These are phyloP conservation scores for Diplazon laetatorius DNA, from an alignment of 2,888 invertebrate species.

Conservation along the genomic window DNA sequence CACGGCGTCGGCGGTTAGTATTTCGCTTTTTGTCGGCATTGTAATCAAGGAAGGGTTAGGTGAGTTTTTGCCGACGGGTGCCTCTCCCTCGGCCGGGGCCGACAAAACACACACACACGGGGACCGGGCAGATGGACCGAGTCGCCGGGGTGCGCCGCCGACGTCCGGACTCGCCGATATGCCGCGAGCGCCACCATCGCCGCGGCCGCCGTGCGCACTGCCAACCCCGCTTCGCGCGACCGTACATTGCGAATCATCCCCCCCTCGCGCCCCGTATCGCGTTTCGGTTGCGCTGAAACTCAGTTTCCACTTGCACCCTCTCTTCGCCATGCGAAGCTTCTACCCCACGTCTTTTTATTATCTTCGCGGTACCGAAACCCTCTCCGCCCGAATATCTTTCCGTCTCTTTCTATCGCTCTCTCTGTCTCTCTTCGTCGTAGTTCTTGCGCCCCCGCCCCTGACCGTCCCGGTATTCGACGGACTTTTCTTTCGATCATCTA, in stretches of 20 bases:
- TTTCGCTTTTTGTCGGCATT: constrained; percentile 82
- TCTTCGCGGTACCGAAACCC: constrained; percentile 49
- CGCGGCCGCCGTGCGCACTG: not conserved
- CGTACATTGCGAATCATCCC: constrained; percentile 36
- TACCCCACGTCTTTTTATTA: constrained; percentile 22
- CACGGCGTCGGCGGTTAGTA: constrained; percentile 83
- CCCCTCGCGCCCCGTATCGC: too few species aligned
- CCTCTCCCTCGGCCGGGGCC: constrained; percentile 70
- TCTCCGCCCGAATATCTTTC: constrained; percentile 48
- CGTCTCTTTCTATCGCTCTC: constrained; percentile 29
- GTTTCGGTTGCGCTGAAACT: too few species aligned
- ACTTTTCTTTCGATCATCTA: constrained; percentile 62
- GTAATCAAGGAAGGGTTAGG: constrained; percentile 83
- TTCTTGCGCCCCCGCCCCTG: constrained; percentile 33
- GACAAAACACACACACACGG: constrained; percentile 80
- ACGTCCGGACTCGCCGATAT: constrained; percentile 60
- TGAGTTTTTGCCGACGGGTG: constrained; percentile 79
- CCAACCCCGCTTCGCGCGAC: constrained; percentile 4
- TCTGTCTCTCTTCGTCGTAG: not conserved
- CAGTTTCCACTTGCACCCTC: constrained; percentile 27
- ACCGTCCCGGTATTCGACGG: constrained; percentile 34
- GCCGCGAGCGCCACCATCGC: constrained; percentile 48
- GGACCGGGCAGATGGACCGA: constrained; percentile 82
- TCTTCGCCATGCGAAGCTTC: not conserved
- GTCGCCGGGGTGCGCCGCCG: constrained; percentile 77